phyloP scores from a whole-genome alignment of 2,113 vertebrate species.

The Aegithalos caudatus region DNA sequence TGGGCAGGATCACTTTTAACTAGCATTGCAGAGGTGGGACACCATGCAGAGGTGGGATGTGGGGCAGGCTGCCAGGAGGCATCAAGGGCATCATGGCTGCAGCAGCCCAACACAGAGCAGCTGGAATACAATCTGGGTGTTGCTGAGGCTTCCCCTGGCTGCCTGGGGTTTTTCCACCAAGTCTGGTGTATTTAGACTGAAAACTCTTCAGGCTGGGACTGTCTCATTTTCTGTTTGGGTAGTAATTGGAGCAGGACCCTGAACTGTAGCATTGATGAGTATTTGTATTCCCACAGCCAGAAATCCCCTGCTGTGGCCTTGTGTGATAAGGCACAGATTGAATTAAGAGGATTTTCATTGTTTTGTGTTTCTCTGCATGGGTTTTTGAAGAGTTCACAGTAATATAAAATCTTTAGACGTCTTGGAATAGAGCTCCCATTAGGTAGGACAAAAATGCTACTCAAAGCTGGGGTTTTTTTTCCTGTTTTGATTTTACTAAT shows the following conservation, averaged over 20 bases:
- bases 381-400: background rate
- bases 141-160: background rate
- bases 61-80: background rate
- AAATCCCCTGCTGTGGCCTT: conserved; percentile 17
- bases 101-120: background rate
- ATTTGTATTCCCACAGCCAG: conserved; percentile 25
- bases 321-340: background rate
- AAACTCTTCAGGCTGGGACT: background rate
- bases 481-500: background rate
- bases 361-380: background rate
- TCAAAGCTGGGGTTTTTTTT: background rate
- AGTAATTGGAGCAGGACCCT: background rate
- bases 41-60: background rate
- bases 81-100: background rate
- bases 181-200: background rate
- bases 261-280: background rate
- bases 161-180: background rate
- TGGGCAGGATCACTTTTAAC: background rate
- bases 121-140: background rate
- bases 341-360: conserved; percentile 47
- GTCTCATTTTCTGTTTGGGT: background rate
- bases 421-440: background rate
- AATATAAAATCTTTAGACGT: conserved; percentile 7
- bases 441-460: background rate
- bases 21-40: fast-evolving